Evolutionary conservation across 2,888 invertebrate species (phyloP).

Genomic region (Drosophila kambysellisi): DNA sequence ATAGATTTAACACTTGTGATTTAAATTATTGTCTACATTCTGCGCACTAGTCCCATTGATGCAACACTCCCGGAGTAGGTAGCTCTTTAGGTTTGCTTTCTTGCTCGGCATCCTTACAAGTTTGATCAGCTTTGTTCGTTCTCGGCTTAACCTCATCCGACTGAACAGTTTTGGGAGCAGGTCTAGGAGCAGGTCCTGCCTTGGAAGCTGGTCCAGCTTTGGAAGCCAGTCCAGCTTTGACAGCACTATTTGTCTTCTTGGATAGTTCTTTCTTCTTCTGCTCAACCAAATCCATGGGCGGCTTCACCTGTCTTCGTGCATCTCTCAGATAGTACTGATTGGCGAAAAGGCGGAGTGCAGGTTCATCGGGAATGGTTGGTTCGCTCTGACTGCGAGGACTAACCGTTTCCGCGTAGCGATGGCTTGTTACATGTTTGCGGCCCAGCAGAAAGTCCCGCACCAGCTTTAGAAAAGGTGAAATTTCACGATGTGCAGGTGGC

Average conservation of each 20-base stretch:
- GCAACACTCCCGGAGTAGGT: constrained; percentile 29
- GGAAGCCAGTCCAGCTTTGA: constrained; percentile 1
- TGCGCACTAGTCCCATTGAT: constrained; percentile 40
- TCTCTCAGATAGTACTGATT: constrained; percentile 48
- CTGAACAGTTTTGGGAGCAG: background rate
- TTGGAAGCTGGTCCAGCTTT: background rate
- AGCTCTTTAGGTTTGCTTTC: background rate
- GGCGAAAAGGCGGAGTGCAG: constrained; percentile 6
- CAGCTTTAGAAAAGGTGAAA: constrained; percentile 53
- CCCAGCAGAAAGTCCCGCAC: constrained; percentile 63
- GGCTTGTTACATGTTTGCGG: constrained; percentile 47
- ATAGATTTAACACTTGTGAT: background rate
- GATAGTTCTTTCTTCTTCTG: constrained; percentile 25
- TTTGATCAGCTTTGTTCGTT: background rate
- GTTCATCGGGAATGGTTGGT: constrained; percentile 2
- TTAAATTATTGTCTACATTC: background rate
- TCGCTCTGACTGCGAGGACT: constrained; percentile 27
- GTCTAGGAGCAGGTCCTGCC: background rate
- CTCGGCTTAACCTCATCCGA: background rate
- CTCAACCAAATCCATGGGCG: constrained; percentile 50
- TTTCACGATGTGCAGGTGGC: constrained; percentile 57
- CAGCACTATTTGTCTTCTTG: background rate
- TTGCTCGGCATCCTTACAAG: background rate
- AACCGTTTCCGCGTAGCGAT: constrained; percentile 42
- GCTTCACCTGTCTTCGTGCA: constrained; percentile 45